Percentiles rank a stretch among this genome's conserved stretches.
phyloP scores from a whole-genome alignment of 2,113 vertebrate species.

The Chascanopsetta lugubris region DNA sequence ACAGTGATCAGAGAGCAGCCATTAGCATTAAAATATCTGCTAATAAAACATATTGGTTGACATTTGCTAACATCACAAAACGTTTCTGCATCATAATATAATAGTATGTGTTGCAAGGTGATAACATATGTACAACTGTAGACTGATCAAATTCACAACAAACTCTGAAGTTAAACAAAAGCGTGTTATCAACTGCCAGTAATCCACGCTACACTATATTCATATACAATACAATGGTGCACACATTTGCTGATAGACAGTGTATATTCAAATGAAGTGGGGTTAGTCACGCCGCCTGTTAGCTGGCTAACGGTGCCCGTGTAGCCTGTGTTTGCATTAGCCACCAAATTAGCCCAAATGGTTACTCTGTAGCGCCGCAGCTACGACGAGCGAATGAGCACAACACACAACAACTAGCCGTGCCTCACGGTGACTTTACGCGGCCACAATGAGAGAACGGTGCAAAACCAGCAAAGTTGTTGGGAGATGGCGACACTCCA shows the following conservation, averaged over 20 bases:
- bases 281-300: not conserved
- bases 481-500: not conserved
- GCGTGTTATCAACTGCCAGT: too few species aligned
- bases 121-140: too few species aligned
- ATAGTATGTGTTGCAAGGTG: too few species aligned
- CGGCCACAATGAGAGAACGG: not conserved
- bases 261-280: too few species aligned
- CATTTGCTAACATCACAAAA: not conserved
- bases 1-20: not conserved
- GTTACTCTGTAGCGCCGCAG: not conserved
- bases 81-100: too few species aligned
- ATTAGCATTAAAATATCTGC: too few species aligned
- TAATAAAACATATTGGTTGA: not conserved
- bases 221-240: not conserved
- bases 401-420: not conserved
- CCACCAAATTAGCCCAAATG: slow-evolving; percentile 34
- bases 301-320: slow-evolving; percentile 1
- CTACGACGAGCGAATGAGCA: slow-evolving; percentile 1
- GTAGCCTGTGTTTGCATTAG: slow-evolving; percentile 33
- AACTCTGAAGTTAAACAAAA: slow-evolving; percentile 30
- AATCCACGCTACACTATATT: too few species aligned
- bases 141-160: slow-evolving; percentile 44
- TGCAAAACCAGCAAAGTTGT: not conserved
- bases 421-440: not conserved
- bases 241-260: too few species aligned